These are phyloP conservation scores for Alligator sinensis DNA, from an alignment of 2,113 vertebrate species.

Conservation along the genomic window DNA sequence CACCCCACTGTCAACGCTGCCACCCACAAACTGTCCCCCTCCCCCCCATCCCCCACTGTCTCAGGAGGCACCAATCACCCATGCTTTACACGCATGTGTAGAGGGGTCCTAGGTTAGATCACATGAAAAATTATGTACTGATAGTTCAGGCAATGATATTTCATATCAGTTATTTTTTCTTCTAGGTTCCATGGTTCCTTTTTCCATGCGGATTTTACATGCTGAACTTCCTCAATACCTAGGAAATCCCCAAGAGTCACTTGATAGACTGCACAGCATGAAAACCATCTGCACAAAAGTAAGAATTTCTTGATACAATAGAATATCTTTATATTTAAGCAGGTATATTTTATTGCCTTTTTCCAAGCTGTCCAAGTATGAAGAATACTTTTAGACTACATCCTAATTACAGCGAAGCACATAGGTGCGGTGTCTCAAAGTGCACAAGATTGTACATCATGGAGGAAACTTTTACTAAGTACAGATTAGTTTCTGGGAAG, in stretches of 20 bases:
- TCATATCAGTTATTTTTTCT: background rate
- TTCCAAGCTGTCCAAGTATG: background rate
- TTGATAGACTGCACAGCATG: constrained; percentile 93
- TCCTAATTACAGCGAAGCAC: background rate
- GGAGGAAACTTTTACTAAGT: too few relatives aligned
- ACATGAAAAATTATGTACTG: background rate
- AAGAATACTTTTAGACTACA: background rate
- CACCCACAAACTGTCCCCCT: too few relatives aligned
- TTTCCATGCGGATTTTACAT: constrained; percentile 95
- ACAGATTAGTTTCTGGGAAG: background rate
- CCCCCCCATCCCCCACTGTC: too few relatives aligned
- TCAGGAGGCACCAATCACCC: too few relatives aligned
- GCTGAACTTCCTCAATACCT: constrained; percentile 96
- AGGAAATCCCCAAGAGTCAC: constrained; percentile 92
- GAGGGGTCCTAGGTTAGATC: background rate
- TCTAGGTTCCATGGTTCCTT: constrained; percentile 97
- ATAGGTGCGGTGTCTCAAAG: background rate
- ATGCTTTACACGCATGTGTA: background rate
- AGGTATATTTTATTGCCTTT: background rate
- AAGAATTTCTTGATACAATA: constrained; percentile 28
- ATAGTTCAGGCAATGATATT: background rate
- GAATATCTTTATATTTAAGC: background rate
- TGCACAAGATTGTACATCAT: background rate
- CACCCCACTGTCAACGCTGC: too few relatives aligned
- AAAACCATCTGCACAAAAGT: constrained; percentile 91